These are phyloP conservation scores for Perca flavescens DNA, from an alignment of 2,113 vertebrate genomes.

Conservation along the genomic window DNA sequence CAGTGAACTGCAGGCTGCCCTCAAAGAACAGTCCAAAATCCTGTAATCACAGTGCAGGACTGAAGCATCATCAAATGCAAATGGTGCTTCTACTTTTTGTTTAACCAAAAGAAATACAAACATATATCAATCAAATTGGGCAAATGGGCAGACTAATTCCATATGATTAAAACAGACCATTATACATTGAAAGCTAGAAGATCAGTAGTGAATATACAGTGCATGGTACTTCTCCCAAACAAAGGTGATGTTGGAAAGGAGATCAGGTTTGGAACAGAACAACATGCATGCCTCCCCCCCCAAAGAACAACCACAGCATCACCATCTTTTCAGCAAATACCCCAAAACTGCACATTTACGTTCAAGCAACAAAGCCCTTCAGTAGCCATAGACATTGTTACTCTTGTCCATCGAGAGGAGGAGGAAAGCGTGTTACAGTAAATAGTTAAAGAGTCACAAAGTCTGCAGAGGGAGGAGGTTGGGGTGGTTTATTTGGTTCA, in stretches of 20 bases:
- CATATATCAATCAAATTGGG: neutral
- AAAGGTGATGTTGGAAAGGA: neutral
- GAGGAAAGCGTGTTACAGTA: neutral
- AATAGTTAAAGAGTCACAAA: neutral
- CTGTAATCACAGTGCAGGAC: neutral
- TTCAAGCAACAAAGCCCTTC: neutral
- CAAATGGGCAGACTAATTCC: neutral
- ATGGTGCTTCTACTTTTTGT: neutral
- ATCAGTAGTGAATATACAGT: neutral
- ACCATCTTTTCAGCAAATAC: neutral
- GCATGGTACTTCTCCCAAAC: neutral
- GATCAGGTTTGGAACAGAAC: neutral
- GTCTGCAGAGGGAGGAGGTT: neutral
- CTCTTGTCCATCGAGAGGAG: neutral
- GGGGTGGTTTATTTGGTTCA: neutral
- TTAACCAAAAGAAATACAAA: neutral
- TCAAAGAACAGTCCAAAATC: constrained; percentile 11
- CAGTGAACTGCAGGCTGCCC: constrained; percentile 12
- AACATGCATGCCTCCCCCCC: neutral
- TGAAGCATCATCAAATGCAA: constrained; percentile 1
- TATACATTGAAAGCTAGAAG: neutral
- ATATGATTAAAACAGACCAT: neutral
- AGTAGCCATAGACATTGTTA: neutral
- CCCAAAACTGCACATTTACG: neutral
- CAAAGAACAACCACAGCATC: neutral